phyloP scores from a whole-genome alignment of 2,888 invertebrate genomes.

The Polymixis flavicincta region DNA sequence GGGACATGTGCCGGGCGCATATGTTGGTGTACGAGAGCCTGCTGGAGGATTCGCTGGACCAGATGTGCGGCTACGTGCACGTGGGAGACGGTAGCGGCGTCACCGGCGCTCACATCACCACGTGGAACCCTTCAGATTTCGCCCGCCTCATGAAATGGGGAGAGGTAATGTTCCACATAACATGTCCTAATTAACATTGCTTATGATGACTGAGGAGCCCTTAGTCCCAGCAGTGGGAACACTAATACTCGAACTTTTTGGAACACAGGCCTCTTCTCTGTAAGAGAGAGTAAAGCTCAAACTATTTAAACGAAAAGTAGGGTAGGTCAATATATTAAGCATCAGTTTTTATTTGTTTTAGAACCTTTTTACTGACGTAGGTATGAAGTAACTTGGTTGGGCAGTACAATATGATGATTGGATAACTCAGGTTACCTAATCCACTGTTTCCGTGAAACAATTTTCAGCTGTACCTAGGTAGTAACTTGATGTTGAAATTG shows the following conservation, averaged over 20 bases:
- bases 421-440: slow-evolving; percentile 31
- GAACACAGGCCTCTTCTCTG: not conserved
- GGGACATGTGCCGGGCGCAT: slow-evolving; percentile 93
- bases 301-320: not conserved
- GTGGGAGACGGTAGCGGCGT: slow-evolving; percentile 92
- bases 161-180: slow-evolving; percentile 88
- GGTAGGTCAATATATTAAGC: slow-evolving; percentile 4
- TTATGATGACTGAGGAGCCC: not conserved
- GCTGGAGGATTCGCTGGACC: slow-evolving; percentile 94
- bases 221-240: not conserved
- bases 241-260: too few relatives aligned
- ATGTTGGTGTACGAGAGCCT: slow-evolving; percentile 94
- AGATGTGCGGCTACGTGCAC: slow-evolving; percentile 94
- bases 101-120: slow-evolving; percentile 92
- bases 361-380: not conserved
- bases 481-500: slow-evolving; percentile 37
- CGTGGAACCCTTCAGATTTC: slow-evolving; percentile 94
- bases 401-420: not conserved
- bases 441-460: slow-evolving; percentile 27
- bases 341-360: slow-evolving; percentile 3
- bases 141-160: slow-evolving; percentile 93
- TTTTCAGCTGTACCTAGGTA: slow-evolving; percentile 29
- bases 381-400: not conserved
- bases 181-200: not conserved
- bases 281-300: not conserved